Conservation (phyloP, 92 coral and sea anemone genomes). For the Chrysogorgia sp. region DNA sequence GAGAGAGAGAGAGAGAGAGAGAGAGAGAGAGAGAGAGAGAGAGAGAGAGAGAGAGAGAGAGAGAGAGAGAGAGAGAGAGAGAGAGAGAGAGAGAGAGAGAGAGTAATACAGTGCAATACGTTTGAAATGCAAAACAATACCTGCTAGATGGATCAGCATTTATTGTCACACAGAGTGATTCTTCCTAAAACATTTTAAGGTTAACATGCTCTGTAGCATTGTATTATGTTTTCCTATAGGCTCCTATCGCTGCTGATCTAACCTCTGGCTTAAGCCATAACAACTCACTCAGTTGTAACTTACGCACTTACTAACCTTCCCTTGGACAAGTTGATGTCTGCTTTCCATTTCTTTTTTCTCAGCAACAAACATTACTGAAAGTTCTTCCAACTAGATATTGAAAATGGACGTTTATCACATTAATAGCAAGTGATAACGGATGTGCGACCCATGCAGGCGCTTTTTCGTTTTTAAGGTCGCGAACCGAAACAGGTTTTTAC, state of each 20-base stretch:
- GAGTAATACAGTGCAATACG: neutral
- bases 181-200: slow-evolving; percentile 16
- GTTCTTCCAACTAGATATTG: slow-evolving; percentile 66
- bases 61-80: too few relatives aligned
- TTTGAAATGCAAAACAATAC: neutral
- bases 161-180: slow-evolving; percentile 9
- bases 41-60: too few relatives aligned
- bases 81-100: too few relatives aligned
- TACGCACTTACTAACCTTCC: slow-evolving; percentile 59
- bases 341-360: slow-evolving; percentile 98
- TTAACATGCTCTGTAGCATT: too few relatives aligned
- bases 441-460: neutral
- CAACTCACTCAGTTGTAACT: too few relatives aligned
- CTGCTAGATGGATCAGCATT: slow-evolving; percentile 21
- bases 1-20: neutral
- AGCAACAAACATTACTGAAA: slow-evolving; percentile 76
- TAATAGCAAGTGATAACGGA: neutral
- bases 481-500: too few relatives aligned
- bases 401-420: neutral
- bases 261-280: too few relatives aligned
- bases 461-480: too few relatives aligned
- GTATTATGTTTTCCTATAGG: too few relatives aligned
- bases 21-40: too few relatives aligned
- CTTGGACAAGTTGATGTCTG: slow-evolving; percentile 88
- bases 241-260: too few relatives aligned